Evolutionary conservation across 2,888 invertebrate species (phyloP).

Genomic region (Stratiomys singularior): DNA sequence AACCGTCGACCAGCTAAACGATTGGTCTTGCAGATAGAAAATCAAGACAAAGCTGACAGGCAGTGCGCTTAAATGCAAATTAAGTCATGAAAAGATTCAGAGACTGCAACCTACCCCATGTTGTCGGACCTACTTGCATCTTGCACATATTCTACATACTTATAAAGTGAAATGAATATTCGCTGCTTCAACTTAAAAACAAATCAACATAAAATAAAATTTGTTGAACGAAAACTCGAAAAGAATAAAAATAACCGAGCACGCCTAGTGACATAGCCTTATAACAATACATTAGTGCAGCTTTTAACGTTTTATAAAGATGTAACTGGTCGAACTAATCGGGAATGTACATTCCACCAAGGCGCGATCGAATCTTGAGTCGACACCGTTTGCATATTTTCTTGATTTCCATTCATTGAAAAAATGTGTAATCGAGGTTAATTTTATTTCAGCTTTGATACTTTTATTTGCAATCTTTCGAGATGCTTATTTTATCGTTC

Average conservation of each 20-base stretch:
- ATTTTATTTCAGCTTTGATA: too few species aligned
- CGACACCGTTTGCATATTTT: conserved; percentile 15
- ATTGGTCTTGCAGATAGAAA: conserved; percentile 51
- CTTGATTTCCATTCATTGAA: conserved; percentile 19
- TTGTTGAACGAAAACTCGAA: background rate
- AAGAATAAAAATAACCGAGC: background rate
- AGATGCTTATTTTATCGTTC: too few species aligned
- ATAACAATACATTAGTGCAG: conserved; percentile 2
- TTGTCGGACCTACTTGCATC: background rate
- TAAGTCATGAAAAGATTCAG: conserved; percentile 49
- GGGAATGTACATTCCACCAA: background rate
- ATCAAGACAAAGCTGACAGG: conserved; percentile 52
- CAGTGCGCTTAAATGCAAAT: conserved; percentile 53
- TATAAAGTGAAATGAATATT: background rate
- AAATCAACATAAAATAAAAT: conserved; percentile 12
- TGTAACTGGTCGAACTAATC: conserved; percentile 40
- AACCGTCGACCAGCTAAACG: conserved; percentile 36
- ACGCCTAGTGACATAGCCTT: background rate
- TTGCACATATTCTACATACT: background rate
- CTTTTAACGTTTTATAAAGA: conserved; percentile 37
- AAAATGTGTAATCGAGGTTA: background rate
- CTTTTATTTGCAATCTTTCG: too few species aligned
- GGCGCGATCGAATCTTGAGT: conserved; percentile 7
- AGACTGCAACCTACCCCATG: conserved; percentile 36
- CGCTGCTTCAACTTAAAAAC: background rate